A percentile compares a stretch with the other conserved stretches of the same genome.
phyloP scores from a whole-genome alignment of 2,113 vertebrate species.

The Condylura cristata region DNA sequence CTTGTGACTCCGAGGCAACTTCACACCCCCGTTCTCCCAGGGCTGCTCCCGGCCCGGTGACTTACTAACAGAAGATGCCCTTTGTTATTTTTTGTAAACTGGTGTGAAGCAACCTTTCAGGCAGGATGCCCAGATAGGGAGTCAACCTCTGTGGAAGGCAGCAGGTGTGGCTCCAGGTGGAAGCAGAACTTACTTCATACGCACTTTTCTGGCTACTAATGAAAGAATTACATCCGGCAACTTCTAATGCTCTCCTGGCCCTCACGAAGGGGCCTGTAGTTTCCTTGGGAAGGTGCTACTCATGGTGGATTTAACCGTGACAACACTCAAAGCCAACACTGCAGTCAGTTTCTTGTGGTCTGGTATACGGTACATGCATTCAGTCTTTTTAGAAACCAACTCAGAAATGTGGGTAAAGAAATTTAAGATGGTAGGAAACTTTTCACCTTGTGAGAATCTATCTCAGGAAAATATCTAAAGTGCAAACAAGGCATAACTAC shows the following conservation, averaged over 20 bases:
- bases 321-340: neutral
- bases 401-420: neutral
- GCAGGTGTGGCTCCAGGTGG: neutral
- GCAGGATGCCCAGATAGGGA: neutral
- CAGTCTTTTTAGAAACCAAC: neutral
- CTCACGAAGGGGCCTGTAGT: neutral
- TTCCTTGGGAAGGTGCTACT: neutral
- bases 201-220: neutral
- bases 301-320: neutral
- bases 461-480: neutral
- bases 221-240: neutral
- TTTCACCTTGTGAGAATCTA: neutral
- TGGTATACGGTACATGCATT: neutral
- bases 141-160: neutral
- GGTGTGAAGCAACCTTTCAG: neutral
- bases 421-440: neutral
- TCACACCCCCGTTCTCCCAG: neutral
- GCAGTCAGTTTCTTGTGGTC: neutral
- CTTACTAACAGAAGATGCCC: neutral
- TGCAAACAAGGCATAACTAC: neutral
- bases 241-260: neutral
- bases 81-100: neutral
- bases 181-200: neutral
- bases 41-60: neutral
- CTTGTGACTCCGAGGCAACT: neutral